Evolutionary conservation across 2,797 vertebrate genomes (phyloP), one percentile per base, ranked within the genome.

Genomic region (Phataginus tricuspis): DNA sequence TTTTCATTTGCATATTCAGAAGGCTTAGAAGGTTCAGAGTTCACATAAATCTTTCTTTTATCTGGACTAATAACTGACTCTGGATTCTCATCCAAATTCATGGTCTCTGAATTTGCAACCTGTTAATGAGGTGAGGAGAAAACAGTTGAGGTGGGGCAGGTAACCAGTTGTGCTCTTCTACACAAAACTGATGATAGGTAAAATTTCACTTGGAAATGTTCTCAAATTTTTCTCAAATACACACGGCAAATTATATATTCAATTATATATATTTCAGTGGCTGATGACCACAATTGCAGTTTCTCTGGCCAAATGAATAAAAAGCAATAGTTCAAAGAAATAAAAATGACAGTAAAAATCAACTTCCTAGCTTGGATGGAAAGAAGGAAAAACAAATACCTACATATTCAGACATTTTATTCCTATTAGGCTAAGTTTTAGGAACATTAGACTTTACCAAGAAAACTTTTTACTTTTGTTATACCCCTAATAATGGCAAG

Each of bases 101-200:
- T 21, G 0, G 4, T 42, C 37, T 94, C 84, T 86, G 86, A 93
- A 66, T 90, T 91, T 94, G 23, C 34, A 96, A 64, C 59, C 97
- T 97, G 90, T 95, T 94, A 94, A 95, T 61, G 39, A 55, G 49
- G 34, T 55, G 14, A 95, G n/a, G 53, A 80, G 95, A 96, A 95
- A 87, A 55, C 18, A 92, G 53, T 53, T 90, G 49, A 95, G 25
- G 31, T 45, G 31, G 21, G 94, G 37, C 31, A 15, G 19, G 63
- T 94, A 72, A 90, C 55, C 85, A 92, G 82, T 8, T 78, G 25
- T 87, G 34, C 69, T 86, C 80, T 94, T 90, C 45, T 12, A 94
- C 18, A 85, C 64, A 85, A 87, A 95, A 95, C 0, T 77, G 45
- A 42, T 42, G 23, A 79, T 4, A 95, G 61, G 42, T 66, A 78